phyloP scores from a whole-genome alignment of 64 coral and sea anemone genomes.

The Montipora efflorescens region DNA sequence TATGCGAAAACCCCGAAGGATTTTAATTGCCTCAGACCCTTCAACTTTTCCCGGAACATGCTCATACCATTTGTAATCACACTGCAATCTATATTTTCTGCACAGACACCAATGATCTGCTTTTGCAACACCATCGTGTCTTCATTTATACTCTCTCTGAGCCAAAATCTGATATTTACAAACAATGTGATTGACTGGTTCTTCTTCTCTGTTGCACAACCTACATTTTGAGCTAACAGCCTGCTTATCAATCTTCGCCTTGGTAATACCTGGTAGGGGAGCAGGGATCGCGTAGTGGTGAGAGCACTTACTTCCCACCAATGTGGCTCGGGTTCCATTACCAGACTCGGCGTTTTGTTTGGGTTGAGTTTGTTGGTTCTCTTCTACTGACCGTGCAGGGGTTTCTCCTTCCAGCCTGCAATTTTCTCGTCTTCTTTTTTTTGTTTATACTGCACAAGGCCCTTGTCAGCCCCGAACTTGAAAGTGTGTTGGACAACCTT shows the following conservation, averaged over 20 bases:
- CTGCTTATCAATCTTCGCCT: background rate
- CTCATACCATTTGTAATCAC: background rate
- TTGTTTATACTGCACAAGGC: background rate
- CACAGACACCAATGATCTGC: too few species aligned
- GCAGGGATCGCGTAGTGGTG: too few species aligned
- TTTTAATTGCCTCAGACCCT: too few species aligned
- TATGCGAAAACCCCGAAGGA: too few species aligned
- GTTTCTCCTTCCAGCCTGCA: background rate
- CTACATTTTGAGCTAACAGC: background rate
- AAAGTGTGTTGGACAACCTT: background rate
- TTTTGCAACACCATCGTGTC: background rate
- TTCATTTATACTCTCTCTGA: background rate
- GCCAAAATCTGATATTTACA: background rate
- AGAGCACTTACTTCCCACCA: too few species aligned
- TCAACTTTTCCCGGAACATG: too few species aligned
- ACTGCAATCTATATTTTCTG: background rate
- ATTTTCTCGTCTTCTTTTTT: constrained; percentile 16
- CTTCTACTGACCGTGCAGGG: constrained; percentile 15
- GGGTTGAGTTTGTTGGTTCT: background rate
- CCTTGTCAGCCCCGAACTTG: background rate
- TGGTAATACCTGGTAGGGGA: background rate
- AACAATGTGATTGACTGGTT: background rate
- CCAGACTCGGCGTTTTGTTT: background rate
- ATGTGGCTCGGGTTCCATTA: background rate
- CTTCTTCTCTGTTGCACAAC: background rate